Evolutionary conservation across 2,888 invertebrate genomes (phyloP).

Genomic region (Norana najaformis): DNA sequence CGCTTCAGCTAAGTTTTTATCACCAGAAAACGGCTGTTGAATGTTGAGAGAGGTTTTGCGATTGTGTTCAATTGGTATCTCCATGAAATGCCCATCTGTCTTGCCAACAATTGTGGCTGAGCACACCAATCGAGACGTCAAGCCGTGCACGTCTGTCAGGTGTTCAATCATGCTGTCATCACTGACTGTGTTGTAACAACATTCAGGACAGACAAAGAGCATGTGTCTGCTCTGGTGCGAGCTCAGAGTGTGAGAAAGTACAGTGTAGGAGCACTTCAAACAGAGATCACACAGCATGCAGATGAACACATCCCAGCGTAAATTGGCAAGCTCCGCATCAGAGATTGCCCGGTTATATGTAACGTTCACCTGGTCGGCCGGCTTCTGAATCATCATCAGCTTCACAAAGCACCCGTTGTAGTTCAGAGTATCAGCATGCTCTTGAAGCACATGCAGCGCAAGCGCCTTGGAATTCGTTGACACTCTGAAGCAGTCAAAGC

Average conservation of each 20-base stretch:
- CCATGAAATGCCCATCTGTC: background rate
- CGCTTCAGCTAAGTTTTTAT: background rate
- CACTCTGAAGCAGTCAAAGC: slow-evolving; percentile 21
- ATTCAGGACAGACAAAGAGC: background rate
- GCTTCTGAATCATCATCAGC: slow-evolving; percentile 22
- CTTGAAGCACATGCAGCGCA: slow-evolving; percentile 9
- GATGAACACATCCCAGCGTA: slow-evolving; percentile 16
- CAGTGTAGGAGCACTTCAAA: background rate
- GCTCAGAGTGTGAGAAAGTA: slow-evolving; percentile 19
- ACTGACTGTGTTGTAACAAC: background rate
- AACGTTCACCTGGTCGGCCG: background rate
- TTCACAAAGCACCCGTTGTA: slow-evolving; percentile 19
- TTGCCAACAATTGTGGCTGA: background rate
- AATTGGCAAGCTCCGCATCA: background rate
- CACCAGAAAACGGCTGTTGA: background rate
- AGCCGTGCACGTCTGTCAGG: background rate
- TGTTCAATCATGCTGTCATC: background rate
- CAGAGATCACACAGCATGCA: slow-evolving; percentile 21
- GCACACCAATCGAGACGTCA: background rate
- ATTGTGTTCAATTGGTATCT: slow-evolving; percentile 8
- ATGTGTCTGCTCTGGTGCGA: background rate
- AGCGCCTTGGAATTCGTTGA: slow-evolving; percentile 9
- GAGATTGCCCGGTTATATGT: slow-evolving; percentile 21
- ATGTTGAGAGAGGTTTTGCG: background rate
- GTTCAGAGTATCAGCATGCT: background rate